phyloP scores from a whole-genome alignment of 2,797 vertebrate species.

The Emys orbicularis region DNA sequence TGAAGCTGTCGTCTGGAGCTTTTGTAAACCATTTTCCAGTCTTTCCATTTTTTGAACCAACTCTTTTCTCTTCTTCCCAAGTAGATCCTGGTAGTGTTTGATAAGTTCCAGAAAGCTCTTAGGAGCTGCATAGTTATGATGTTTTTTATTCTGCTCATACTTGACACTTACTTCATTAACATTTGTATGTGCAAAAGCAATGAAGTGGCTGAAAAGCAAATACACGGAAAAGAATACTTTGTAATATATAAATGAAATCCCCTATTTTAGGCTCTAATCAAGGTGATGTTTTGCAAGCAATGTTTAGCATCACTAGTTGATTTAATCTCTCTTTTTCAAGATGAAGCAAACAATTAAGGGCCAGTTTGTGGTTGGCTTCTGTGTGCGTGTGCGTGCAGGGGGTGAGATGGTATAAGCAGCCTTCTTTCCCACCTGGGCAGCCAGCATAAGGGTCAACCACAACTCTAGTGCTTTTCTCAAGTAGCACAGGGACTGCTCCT shows the following conservation, averaged over 20 bases:
- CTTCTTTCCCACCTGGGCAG: background rate
- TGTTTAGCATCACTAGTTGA: background rate
- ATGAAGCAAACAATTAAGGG: background rate
- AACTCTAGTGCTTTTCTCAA: background rate
- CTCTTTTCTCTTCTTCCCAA: constrained; percentile 81
- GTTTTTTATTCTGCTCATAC: constrained; percentile 89
- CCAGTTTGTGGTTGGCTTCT: background rate
- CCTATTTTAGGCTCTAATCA: background rate
- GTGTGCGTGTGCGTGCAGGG: background rate
- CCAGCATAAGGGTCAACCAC: background rate
- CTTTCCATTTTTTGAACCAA: constrained; percentile 85
- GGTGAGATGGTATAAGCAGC: background rate
- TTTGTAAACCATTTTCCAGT: constrained; percentile 84
- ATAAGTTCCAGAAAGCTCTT: constrained; percentile 91
- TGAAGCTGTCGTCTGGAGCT: constrained; percentile 79
- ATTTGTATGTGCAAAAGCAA: constrained; percentile 83
- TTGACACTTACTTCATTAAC: constrained; percentile 86
- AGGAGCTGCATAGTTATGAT: constrained; percentile 88
- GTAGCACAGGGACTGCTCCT: background rate
- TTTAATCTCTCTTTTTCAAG: constrained; percentile 46
- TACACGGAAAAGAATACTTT: constrained; percentile 6
- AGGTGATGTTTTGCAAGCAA: background rate
- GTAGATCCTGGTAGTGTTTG: constrained; percentile 83
- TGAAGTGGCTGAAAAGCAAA: constrained; percentile 78
- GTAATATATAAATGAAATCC: background rate